phyloP scores from a whole-genome alignment of 1,140 invertebrate species.

The Arctopsyche grandis region DNA sequence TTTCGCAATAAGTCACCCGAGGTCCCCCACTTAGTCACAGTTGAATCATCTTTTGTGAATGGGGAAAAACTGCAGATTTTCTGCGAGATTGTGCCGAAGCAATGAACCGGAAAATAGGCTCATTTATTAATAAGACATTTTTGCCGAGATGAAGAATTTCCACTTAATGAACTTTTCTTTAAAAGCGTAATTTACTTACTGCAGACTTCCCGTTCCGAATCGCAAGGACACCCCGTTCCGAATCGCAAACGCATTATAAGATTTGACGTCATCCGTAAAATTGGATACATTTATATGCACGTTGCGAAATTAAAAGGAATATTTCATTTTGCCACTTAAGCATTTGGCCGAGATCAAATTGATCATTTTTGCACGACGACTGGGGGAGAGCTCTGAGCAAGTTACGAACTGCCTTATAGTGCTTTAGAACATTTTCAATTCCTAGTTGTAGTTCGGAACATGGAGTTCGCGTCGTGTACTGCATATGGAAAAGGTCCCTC shows the following conservation, averaged over 20 bases:
- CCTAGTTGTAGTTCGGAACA: constrained; percentile 12
- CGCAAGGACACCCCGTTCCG: constrained; percentile 12
- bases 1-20: constrained; percentile 35
- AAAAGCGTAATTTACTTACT: constrained; percentile 39
- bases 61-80: constrained; percentile 43
- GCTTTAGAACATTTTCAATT: constrained; percentile 27
- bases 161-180: constrained; percentile 44
- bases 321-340: not conserved
- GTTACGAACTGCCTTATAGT: not conserved
- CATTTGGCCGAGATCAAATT: not conserved
- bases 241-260: not conserved
- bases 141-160: constrained; percentile 43
- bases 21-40: constrained; percentile 39
- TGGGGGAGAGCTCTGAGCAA: not conserved
- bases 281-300: not conserved
- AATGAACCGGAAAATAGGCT: constrained; percentile 46
- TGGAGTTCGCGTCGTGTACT: constrained; percentile 13
- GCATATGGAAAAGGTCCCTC: constrained; percentile 7
- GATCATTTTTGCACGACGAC: not conserved
- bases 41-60: constrained; percentile 43
- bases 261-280: constrained; percentile 6
- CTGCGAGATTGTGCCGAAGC: constrained; percentile 38
- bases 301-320: not conserved
- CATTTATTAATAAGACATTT: constrained; percentile 47
- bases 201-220: constrained; percentile 10